Conservation (phyloP, 2,113 vertebrate species). For the Atrichornis clamosus region DNA sequence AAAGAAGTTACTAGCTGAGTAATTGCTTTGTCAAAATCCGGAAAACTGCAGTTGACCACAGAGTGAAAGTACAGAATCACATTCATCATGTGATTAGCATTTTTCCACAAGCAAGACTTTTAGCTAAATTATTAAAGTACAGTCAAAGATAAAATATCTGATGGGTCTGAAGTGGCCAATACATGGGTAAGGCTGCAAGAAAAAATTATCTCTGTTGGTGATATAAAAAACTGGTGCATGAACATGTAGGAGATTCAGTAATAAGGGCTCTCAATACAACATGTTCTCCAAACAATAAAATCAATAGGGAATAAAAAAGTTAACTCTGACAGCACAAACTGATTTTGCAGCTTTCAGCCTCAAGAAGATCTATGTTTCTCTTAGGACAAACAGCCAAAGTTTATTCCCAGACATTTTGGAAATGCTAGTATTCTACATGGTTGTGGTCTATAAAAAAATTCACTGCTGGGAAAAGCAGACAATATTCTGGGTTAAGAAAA, state of each 20-base stretch:
- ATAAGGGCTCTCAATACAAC: neutral
- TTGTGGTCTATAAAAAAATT: neutral
- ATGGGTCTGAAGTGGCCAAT: neutral
- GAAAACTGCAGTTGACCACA: neutral
- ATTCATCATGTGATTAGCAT: neutral
- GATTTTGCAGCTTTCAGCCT: neutral
- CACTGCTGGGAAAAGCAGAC: neutral
- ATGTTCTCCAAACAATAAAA: neutral
- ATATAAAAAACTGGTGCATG: neutral
- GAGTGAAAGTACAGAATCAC: neutral
- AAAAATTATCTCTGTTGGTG: neutral
- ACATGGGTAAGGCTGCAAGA: neutral
- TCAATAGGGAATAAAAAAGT: neutral
- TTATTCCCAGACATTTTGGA: neutral
- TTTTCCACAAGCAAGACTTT: neutral
- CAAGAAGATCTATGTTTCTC: neutral
- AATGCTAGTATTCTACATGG: neutral
- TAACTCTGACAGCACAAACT: neutral
- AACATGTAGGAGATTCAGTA: neutral
- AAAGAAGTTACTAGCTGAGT: neutral
- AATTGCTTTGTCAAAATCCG: neutral
- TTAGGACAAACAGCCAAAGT: neutral
- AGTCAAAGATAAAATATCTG: neutral
- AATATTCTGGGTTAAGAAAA: neutral
- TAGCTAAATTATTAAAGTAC: neutral